Evolutionary conservation across 2,797 vertebrate species (phyloP).

Genomic region (Pampus argenteus): DNA sequence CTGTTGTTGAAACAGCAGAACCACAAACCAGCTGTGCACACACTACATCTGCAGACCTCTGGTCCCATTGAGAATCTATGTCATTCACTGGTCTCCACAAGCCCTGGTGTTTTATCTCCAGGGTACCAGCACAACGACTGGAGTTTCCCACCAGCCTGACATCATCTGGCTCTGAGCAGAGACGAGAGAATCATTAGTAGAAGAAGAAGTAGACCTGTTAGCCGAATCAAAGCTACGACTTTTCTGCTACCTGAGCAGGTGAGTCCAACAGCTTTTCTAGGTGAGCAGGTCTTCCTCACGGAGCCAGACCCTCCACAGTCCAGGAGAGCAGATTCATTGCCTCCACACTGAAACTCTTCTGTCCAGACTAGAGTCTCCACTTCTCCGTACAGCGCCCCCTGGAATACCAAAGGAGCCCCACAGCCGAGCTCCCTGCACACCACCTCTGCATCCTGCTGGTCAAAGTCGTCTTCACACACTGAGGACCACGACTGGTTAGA

Average conservation of each 20-base stretch:
- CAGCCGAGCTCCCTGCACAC: constrained; percentile 2
- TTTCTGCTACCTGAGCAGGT: constrained; percentile 39
- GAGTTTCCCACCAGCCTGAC: background rate
- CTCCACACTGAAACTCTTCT: constrained; percentile 8
- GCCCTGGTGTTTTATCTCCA: background rate
- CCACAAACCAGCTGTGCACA: constrained; percentile 32
- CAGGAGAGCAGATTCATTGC: constrained; percentile 20
- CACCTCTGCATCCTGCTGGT: background rate
- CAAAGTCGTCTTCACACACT: constrained; percentile 24
- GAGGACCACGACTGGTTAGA: background rate
- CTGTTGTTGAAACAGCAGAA: background rate
- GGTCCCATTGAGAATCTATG: rapidly evolving
- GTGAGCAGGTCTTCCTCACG: background rate
- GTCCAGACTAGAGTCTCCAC: background rate
- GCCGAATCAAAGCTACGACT: background rate
- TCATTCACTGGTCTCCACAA: background rate
- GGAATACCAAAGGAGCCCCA: constrained; percentile 8
- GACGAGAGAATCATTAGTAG: background rate
- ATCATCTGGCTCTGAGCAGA: background rate
- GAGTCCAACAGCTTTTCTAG: background rate
- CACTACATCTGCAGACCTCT: background rate
- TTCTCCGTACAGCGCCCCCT: background rate
- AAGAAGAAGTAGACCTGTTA: too few species aligned
- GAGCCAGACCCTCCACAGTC: constrained; percentile 11
- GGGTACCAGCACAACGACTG: constrained; percentile 13